These are phyloP conservation scores for Trichogramma pretiosum DNA, from an alignment of 1,140 invertebrate species.

Conservation along the genomic window DNA sequence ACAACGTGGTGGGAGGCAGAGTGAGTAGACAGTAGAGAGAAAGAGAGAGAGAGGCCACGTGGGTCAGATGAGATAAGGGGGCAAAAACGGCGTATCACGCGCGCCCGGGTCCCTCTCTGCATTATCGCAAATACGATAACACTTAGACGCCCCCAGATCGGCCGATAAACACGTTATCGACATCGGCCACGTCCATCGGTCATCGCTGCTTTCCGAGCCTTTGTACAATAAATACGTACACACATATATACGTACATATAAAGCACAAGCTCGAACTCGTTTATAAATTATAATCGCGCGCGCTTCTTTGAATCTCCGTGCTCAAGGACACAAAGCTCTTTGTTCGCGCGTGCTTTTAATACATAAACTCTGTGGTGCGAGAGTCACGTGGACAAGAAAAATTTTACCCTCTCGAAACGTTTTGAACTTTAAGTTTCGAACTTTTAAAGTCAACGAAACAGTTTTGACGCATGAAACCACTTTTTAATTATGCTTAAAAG, in stretches of 20 bases:
- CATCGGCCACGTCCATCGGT: slow-evolving; percentile 35
- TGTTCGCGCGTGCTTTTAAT: background rate
- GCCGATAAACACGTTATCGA: slow-evolving; percentile 40
- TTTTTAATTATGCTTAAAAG: no score
- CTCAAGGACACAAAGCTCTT: background rate
- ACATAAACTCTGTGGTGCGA: no score
- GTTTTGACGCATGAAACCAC: no score
- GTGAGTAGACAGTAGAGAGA: slow-evolving; percentile 14
- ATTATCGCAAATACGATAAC: slow-evolving; percentile 40
- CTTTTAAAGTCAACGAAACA: no score
- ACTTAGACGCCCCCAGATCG: slow-evolving; percentile 45
- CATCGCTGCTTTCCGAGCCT: slow-evolving; percentile 20
- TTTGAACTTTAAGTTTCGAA: no score
- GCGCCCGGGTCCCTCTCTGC: slow-evolving; percentile 21
- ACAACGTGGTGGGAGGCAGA: slow-evolving; percentile 4
- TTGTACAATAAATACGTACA: no score
- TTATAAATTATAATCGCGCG: no score
- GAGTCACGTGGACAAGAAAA: no score
- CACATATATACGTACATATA: no score
- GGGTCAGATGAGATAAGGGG: slow-evolving; percentile 42
- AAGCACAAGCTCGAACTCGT: no score
- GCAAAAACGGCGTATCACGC: slow-evolving; percentile 28
- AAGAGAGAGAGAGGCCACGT: slow-evolving; percentile 29
- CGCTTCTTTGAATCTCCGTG: no score
- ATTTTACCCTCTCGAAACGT: no score